Conservation (phyloP, 2,888 invertebrate species). For the Phortica magna region DNA sequence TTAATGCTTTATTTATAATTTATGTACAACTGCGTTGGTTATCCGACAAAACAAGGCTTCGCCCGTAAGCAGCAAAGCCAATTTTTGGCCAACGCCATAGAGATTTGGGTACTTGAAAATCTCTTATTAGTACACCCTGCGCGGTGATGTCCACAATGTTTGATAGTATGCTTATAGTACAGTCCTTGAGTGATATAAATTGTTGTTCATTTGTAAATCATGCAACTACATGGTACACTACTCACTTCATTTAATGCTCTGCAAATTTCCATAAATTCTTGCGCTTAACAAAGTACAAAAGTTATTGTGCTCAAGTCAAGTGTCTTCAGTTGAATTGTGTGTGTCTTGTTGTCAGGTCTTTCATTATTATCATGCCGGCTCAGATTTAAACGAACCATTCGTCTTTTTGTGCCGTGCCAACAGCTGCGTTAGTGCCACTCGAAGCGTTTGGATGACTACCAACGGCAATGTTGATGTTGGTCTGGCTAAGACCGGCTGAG, state of each 20-base stretch:
- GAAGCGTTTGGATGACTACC: conserved; percentile 71
- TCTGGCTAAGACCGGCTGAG: conserved; percentile 68
- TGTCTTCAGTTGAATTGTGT: conserved; percentile 45
- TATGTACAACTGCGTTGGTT: conserved; percentile 74
- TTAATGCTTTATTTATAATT: conserved; percentile 65
- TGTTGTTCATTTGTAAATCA: background rate
- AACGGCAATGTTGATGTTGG: conserved; percentile 71
- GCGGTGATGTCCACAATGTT: conserved; percentile 78
- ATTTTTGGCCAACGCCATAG: conserved; percentile 70
- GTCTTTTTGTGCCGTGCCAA: conserved; percentile 87
- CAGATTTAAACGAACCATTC: conserved; percentile 89
- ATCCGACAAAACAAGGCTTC: conserved; percentile 67
- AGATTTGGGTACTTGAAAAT: conserved; percentile 78
- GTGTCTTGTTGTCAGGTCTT: no score
- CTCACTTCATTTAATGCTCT: conserved; percentile 78
- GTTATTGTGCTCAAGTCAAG: conserved; percentile 67
- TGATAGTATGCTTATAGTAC: conserved; percentile 70
- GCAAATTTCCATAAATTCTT: conserved; percentile 73
- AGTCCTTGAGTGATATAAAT: conserved; percentile 68
- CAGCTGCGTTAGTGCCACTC: conserved; percentile 47
- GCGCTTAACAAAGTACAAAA: conserved; percentile 61
- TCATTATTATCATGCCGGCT: conserved; percentile 41
- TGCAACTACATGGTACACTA: background rate
- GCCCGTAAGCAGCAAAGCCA: background rate
- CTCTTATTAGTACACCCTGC: conserved; percentile 78